Percentiles rank a stretch among this genome's conserved stretches.
These are phyloP conservation scores for Ictidomys tridecemlineatus DNA, from an alignment of 2,113 vertebrate genomes.

Conservation along the genomic window DNA sequence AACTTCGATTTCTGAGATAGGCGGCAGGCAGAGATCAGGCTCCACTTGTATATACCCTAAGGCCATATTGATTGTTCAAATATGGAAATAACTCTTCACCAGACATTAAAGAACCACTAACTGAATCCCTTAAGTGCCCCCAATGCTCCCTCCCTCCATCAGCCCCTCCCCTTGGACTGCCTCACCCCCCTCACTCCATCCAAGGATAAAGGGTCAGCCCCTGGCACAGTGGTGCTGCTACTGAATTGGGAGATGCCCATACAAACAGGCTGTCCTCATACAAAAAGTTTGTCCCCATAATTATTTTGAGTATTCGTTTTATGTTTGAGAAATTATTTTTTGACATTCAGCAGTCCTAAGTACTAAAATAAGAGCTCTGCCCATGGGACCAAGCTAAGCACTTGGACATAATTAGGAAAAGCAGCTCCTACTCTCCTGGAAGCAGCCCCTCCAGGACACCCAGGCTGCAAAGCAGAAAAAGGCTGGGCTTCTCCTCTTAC, in stretches of 20 bases:
- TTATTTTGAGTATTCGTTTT: background rate
- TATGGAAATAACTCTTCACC: background rate
- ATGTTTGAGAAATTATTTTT: background rate
- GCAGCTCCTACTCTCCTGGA: background rate
- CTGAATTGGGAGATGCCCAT: too few relatives aligned
- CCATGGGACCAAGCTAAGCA: background rate
- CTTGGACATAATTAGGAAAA: background rate
- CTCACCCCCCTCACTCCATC: background rate
- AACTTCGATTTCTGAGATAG: background rate
- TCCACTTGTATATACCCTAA: background rate
- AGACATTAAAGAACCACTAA: background rate
- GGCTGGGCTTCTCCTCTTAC: background rate
- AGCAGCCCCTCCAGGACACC: background rate
- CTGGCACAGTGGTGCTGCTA: too few relatives aligned
- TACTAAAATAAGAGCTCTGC: background rate
- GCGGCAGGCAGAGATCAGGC: too few relatives aligned
- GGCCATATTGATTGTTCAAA: background rate
- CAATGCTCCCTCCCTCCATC: fast-evolving
- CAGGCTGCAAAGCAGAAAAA: too few relatives aligned
- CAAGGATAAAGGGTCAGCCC: background rate
- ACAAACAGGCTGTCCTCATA: background rate
- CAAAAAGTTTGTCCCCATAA: background rate
- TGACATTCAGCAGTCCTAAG: background rate
- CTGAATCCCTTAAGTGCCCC: background rate
- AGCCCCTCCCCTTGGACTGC: background rate